Conservation (phyloP, 2,888 invertebrate genomes). For the Habrosyne pyritoides region DNA sequence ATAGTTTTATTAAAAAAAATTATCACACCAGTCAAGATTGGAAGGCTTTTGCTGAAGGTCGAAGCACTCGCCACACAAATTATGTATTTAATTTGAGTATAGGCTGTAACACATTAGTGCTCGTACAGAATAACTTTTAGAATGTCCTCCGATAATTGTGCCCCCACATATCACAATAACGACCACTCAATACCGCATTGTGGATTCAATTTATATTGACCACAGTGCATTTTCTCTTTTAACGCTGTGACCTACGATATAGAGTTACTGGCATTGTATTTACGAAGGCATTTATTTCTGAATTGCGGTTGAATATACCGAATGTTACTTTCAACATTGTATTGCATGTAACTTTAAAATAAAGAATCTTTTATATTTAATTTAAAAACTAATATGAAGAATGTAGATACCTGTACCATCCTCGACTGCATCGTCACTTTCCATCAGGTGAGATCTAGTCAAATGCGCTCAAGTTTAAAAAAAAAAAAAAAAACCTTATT, state of each 20-base stretch:
- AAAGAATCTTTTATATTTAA: too few relatives aligned
- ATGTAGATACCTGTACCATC: too few relatives aligned
- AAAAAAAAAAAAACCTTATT: too few relatives aligned
- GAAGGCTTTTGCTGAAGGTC: too few relatives aligned
- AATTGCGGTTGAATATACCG: slow-evolving; percentile 40
- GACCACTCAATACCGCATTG: slow-evolving; percentile 67
- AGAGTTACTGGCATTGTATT: slow-evolving; percentile 43
- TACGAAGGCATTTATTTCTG: slow-evolving; percentile 58
- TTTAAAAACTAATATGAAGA: too few relatives aligned
- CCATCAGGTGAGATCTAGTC: too few relatives aligned
- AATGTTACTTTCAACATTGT: neutral
- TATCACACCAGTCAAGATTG: too few relatives aligned
- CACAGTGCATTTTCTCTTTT: slow-evolving; percentile 65
- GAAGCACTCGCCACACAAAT: neutral
- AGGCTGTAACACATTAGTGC: slow-evolving; percentile 29
- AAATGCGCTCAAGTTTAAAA: too few relatives aligned
- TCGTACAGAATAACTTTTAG: slow-evolving; percentile 36
- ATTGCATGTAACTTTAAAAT: neutral
- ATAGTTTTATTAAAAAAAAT: too few relatives aligned
- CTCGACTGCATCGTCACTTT: too few relatives aligned
- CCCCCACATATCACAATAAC: slow-evolving; percentile 66
- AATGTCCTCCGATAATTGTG: slow-evolving; percentile 42
- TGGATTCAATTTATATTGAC: slow-evolving; percentile 72
- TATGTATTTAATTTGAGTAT: slow-evolving; percentile 9
- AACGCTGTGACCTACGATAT: slow-evolving; percentile 34